Conservation (phyloP, 92 coral and sea anemone genomes). For the Meandrina meandrites region DNA sequence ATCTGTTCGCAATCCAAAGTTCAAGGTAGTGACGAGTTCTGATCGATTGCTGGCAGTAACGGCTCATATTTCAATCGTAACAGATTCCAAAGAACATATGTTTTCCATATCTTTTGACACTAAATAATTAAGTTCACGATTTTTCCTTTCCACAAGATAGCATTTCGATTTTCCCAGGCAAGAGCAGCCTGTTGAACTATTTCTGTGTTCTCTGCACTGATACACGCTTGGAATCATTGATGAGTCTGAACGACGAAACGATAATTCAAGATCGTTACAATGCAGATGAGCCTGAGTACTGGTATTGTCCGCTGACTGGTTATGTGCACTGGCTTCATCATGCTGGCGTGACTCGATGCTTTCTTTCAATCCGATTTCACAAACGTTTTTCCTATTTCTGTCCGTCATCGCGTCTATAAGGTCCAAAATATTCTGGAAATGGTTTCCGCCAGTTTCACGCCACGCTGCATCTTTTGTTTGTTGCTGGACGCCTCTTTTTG, state of each 20-base stretch:
- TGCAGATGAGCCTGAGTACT: neutral
- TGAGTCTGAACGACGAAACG: neutral
- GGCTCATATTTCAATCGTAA: neutral
- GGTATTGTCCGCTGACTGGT: conserved; percentile 54
- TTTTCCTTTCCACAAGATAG: conserved; percentile 53
- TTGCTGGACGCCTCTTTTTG: neutral
- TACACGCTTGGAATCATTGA: neutral
- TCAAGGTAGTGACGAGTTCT: neutral
- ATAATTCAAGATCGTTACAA: conserved; percentile 1
- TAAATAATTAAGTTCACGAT: conserved; percentile 46
- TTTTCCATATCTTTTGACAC: conserved; percentile 2
- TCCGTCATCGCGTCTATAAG: conserved; percentile 83
- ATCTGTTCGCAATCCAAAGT: too few relatives aligned
- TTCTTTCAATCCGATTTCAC: conserved; percentile 5
- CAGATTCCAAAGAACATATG: neutral
- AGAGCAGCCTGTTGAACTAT: conserved; percentile 46
- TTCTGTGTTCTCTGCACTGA: conserved; percentile 26
- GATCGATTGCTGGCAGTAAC: neutral
- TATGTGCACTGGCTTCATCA: conserved; percentile 26
- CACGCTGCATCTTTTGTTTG: neutral
- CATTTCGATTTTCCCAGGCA: conserved; percentile 69
- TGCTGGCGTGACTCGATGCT: neutral
- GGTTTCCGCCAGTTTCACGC: conserved; percentile 61
- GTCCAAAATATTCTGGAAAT: conserved; percentile 84
- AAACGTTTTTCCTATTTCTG: conserved; percentile 26